These are phyloP conservation scores for Morus bassanus DNA, from an alignment of 2,797 vertebrate species.

Conservation along the genomic window DNA sequence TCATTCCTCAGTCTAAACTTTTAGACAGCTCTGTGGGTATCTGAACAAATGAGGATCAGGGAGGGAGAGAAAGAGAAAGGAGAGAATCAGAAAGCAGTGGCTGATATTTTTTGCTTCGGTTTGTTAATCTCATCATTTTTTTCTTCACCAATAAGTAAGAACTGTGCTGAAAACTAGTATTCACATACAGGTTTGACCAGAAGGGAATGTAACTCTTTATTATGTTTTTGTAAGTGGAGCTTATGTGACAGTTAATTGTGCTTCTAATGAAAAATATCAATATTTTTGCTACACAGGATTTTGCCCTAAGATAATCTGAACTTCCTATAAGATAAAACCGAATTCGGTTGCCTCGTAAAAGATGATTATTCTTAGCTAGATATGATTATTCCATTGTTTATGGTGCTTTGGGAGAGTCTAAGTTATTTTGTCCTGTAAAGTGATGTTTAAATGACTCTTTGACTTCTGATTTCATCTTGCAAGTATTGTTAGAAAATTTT, in stretches of 20 bases:
- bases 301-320: neutral
- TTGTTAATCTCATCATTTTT: neutral
- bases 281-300: neutral
- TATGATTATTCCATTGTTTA: neutral
- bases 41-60: neutral
- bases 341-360: neutral
- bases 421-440: neutral
- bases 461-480: neutral
- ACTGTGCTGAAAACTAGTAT: neutral
- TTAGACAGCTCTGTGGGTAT: neutral
- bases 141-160: neutral
- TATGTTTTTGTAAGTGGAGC: neutral
- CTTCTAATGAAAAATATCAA: neutral
- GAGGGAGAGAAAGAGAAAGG: neutral
- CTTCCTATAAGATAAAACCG: neutral
- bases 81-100: neutral
- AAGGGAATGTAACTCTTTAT: neutral
- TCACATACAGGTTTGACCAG: neutral
- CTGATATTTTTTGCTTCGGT: neutral
- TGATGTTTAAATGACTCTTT: neutral
- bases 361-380: neutral
- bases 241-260: neutral
- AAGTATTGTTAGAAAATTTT: neutral
- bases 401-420: neutral
- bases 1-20: neutral